phyloP scores from a whole-genome alignment of 2,113 vertebrate genomes.

The Python bivittatus region DNA sequence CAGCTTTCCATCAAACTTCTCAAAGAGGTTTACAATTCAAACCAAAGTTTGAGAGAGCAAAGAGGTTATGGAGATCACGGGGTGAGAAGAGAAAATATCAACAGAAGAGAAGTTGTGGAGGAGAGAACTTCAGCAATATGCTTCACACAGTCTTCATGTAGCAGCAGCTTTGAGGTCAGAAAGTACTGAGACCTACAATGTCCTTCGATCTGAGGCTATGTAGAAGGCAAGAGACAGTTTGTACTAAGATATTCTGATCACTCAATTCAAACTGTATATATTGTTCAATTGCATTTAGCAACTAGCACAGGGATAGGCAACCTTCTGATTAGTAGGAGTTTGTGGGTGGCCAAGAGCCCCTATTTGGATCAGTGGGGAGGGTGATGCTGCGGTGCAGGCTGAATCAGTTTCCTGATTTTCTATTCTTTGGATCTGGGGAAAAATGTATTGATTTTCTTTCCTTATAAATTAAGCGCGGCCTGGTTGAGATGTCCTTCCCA shows the following conservation, averaged over 20 bases:
- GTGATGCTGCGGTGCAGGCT: not conserved
- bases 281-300: not conserved
- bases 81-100: no score
- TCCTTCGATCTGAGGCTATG: not conserved
- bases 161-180: not conserved
- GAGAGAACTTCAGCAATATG: not conserved
- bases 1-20: not conserved
- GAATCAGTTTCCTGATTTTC: not conserved
- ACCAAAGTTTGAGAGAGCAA: not conserved
- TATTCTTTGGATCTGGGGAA: not conserved
- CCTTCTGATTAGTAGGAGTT: not conserved
- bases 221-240: not conserved
- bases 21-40: not conserved
- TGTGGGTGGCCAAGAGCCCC: not conserved
- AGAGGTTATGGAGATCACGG: not conserved
- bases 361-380: not conserved
- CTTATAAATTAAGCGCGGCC: not conserved
- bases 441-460: not conserved
- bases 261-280: not conserved
- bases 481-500: not conserved
- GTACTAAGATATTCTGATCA: not conserved
- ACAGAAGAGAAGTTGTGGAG: not conserved
- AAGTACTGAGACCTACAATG: not conserved
- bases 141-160: not conserved
- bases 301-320: not conserved